phyloP scores from a whole-genome alignment of 2,113 vertebrate species.

The Pterocles gutturalis region DNA sequence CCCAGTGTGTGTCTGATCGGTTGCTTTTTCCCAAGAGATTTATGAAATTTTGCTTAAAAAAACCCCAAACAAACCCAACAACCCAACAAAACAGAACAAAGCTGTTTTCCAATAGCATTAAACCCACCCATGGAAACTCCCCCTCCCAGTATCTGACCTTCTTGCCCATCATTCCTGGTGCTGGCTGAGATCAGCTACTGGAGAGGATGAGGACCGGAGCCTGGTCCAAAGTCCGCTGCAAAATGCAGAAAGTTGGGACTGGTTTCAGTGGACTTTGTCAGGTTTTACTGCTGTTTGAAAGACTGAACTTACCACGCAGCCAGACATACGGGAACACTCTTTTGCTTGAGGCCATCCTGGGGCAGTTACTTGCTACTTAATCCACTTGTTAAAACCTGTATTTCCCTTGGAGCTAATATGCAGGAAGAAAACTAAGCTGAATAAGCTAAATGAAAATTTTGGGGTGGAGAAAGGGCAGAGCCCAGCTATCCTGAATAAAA shows the following conservation, averaged over 20 bases:
- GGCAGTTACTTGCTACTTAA: neutral
- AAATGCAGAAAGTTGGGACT: neutral
- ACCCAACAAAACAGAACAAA: neutral
- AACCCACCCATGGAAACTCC: neutral
- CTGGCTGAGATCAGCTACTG: neutral
- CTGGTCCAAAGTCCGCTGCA: conserved; percentile 18
- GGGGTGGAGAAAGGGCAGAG: neutral
- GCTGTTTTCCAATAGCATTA: conserved; percentile 24
- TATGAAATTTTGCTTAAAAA: neutral
- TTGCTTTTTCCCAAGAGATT: neutral
- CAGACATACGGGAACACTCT: conserved; percentile 29
- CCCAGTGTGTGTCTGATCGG: neutral
- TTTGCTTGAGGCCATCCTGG: neutral
- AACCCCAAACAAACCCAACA: neutral
- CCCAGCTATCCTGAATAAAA: neutral
- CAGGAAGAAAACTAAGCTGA: neutral
- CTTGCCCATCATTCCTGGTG: neutral
- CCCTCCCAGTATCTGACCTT: neutral
- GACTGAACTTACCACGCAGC: neutral
- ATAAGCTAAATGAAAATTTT: neutral
- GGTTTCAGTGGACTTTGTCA: conserved; percentile 27
- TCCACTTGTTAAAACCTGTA: neutral
- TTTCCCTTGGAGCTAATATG: neutral
- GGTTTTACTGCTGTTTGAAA: conserved; percentile 17
- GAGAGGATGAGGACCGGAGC: neutral